Base-by-base conservation (phyloP, 2,888 invertebrate species). In the Phaedon cochleariae region DNA sequence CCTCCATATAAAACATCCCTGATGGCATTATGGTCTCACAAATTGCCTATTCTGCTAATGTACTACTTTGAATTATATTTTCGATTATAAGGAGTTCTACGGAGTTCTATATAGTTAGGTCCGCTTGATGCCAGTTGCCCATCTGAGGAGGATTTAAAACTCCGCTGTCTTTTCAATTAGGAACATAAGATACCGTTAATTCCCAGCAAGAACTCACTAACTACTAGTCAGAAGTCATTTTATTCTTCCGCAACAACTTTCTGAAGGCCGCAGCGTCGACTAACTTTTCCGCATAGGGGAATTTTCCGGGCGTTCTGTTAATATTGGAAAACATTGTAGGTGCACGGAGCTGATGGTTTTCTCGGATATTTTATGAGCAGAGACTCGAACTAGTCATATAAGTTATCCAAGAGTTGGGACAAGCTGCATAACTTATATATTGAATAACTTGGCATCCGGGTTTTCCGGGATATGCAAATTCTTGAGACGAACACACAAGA, bases 311-410 rank as follows among this genome's bases (percentile, higher is more conserved):
- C 63, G 41, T 59, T 64, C 64, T 59, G 59, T 59, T 64, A 59
- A 60, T 60, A 64, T 64, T 49, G 60, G 64, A 60, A 60, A 64
- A 64, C 60, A 64, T 51, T 55, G 55, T 26, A 54, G 48, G 48
- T 54, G 55, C 26, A 59, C 46, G 54, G 21, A 59, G 64, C 31
- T 58, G 58, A 52, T 59, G n/a, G 48, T 52, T 34, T 46, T 48
- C 48, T 53, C 18, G 29, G 49, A 55, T 53, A 64, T 64, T 64
- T 64, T 59, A 64, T 54, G 41, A 18, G 18, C 34, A 46, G 17
- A 17, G 41, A 55, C 59, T 64, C 49, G 37, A 64, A 54, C 49
- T 48, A 41, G 49, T 10, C 22, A 45, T 41, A 31, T 21, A 55
- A 55, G 31, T 55, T 55, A 22, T 26, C n/a, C 18, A 9, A 3